phyloP scores from a whole-genome alignment of 2,888 invertebrate genomes.

The Erebia epiphron region DNA sequence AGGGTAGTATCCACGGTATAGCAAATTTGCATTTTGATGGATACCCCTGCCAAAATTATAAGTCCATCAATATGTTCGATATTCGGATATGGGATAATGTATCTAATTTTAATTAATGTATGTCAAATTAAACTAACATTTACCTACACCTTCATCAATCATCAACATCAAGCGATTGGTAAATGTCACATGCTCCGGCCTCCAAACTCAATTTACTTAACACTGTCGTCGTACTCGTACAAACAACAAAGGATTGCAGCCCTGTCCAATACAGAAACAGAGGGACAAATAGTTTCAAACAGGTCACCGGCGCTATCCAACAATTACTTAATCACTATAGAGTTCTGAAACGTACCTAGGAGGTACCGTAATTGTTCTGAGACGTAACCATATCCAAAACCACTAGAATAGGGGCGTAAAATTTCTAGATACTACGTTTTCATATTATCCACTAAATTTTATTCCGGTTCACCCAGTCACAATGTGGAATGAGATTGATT shows the following conservation, averaged over 20 bases:
- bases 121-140: background rate
- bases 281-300: constrained; percentile 6
- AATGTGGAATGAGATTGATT: too few species aligned
- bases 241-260: constrained; percentile 6
- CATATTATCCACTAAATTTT: too few species aligned
- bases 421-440: too few species aligned
- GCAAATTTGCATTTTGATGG: too few species aligned
- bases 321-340: background rate
- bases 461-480: too few species aligned
- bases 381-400: too few species aligned
- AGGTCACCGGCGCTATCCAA: constrained; percentile 2
- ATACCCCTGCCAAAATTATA: too few species aligned
- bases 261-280: constrained; percentile 9
- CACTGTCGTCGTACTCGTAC: background rate
- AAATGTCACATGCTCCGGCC: background rate
- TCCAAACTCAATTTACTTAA: background rate
- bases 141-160: background rate
- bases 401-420: too few species aligned
- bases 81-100: background rate
- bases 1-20: too few species aligned
- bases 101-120: background rate
- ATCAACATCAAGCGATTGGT: background rate
- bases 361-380: too few species aligned
- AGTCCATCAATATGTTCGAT: too few species aligned
- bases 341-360: too few species aligned